Evolutionary conservation across 2,797 vertebrate species (phyloP).

Genomic region (Clarias laeviceps): DNA sequence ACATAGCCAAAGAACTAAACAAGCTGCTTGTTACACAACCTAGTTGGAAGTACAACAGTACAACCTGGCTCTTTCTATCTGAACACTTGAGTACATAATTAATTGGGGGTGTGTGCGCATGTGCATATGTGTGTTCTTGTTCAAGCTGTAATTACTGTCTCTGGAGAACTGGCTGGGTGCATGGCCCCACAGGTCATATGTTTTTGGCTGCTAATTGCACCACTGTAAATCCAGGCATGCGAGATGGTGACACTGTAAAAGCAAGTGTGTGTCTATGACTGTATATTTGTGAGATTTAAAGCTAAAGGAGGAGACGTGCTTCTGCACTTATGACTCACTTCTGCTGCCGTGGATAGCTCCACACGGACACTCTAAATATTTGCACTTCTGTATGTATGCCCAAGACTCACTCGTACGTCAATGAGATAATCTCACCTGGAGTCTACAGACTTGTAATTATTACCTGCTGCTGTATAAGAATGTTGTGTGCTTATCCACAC

Average conservation of each 20-base stretch:
- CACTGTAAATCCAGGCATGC: slow-evolving; percentile 29
- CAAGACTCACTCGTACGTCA: not conserved
- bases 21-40: slow-evolving; percentile 36
- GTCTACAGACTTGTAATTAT: not conserved
- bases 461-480: not conserved
- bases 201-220: slow-evolving; percentile 32
- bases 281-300: slow-evolving; percentile 25
- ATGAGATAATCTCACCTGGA: not conserved
- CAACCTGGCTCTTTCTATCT: slow-evolving; percentile 28
- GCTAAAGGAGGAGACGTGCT: not conserved
- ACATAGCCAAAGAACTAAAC: slow-evolving; percentile 38
- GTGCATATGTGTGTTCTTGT: slow-evolving; percentile 16
- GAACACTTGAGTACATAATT: slow-evolving; percentile 37
- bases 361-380: not conserved
- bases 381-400: not conserved
- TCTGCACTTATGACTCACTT: not conserved
- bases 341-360: slow-evolving; percentile 1
- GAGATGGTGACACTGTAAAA: slow-evolving; percentile 14
- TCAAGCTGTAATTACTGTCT: slow-evolving; percentile 43
- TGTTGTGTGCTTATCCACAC: not conserved
- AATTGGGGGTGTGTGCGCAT: slow-evolving; percentile 16
- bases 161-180: slow-evolving; percentile 24
- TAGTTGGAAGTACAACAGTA: slow-evolving; percentile 16
- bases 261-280: slow-evolving; percentile 20
- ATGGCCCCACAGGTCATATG: slow-evolving; percentile 40